These are phyloP conservation scores for Actenoides lindsayi DNA, from an alignment of 2,113 vertebrate genomes.

Conservation along the genomic window DNA sequence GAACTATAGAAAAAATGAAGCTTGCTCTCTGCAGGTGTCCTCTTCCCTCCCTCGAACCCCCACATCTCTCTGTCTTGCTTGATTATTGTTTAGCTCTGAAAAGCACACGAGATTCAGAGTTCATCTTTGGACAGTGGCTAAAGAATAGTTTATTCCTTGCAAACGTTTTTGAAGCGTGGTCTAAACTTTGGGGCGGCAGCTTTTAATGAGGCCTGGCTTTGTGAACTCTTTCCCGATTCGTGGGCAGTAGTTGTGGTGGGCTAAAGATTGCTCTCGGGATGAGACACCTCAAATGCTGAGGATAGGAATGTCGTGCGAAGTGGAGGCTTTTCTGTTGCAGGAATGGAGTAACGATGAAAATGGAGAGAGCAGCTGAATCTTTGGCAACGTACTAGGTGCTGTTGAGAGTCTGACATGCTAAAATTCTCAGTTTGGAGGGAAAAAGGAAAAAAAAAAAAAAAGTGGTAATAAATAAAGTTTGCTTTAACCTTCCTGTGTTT, in stretches of 20 bases:
- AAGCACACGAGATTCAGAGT: neutral
- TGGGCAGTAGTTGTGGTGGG: neutral
- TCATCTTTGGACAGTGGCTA: neutral
- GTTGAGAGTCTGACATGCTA: neutral
- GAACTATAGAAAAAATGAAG: neutral
- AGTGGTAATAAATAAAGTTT: conserved; percentile 25
- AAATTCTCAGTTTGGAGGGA: neutral
- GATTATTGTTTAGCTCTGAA: neutral
- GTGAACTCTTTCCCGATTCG: neutral
- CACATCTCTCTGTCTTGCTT: neutral
- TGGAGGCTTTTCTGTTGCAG: neutral
- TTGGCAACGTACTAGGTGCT: neutral
- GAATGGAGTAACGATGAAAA: neutral
- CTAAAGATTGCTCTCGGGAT: neutral
- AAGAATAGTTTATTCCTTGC: neutral
- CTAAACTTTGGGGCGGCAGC: neutral
- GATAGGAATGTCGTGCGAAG: neutral
- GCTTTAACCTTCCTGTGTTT: conserved; percentile 40
- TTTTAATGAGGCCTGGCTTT: neutral
- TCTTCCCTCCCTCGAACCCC: fast-evolving
- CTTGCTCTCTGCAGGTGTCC: neutral
- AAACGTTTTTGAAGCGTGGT: neutral
- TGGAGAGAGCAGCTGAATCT: neutral
- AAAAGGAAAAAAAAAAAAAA: neutral
- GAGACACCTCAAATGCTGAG: neutral